Evolutionary conservation across 2,888 invertebrate genomes (phyloP), one percentile per base, ranked within the genome.

Genomic region (Cyclophora albipunctata): DNA sequence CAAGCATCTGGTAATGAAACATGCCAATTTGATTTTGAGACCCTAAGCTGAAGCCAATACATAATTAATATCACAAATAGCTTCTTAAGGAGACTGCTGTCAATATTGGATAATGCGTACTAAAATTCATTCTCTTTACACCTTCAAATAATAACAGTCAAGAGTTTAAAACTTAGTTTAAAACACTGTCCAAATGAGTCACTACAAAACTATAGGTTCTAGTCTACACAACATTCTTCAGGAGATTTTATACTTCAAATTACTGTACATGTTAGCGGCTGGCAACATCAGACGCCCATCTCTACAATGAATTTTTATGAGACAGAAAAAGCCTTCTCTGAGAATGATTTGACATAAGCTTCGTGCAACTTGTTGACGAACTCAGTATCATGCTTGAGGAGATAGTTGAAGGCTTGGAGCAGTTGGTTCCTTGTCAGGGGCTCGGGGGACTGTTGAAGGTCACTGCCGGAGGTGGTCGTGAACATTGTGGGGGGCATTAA

Each of bases 351-450:
- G 20, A 97, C 93, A 76, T 98, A 98, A 49, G 96, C 97, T 84
- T 97, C 96, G 74, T 98, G 97, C 57, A 98, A 89, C 80, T 95
- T 96, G 71, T 93, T 93, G 40, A 96, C 92, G 85, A 98, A 98
- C 62, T 95, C 95, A 40, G 94, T 91, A 79, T 98, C 97, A 81
- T 94, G 94, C 85, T 95, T 94, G 52, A 97, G 89, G 52, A 98
- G 90, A 84, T 96, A 94, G 66, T 94, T 93, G 71, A 98, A 92
- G 35, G 97, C 96, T 85, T 97, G 96, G 40, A 95, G 92, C 54
- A 98, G 90, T 78, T 98, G 98, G 73, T 95, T 94, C 77, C 93
- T 93, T 45, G 96, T 97, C 47, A 98, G 90, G 7, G 96, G 95
- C 75, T 95, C 94, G 2, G 92, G 88, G 5, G 82, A 65, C 37